Evolutionary conservation across 2,113 vertebrate genomes (phyloP), one percentile per base, ranked within the genome.

Genomic region (Tetrao urogallus): DNA sequence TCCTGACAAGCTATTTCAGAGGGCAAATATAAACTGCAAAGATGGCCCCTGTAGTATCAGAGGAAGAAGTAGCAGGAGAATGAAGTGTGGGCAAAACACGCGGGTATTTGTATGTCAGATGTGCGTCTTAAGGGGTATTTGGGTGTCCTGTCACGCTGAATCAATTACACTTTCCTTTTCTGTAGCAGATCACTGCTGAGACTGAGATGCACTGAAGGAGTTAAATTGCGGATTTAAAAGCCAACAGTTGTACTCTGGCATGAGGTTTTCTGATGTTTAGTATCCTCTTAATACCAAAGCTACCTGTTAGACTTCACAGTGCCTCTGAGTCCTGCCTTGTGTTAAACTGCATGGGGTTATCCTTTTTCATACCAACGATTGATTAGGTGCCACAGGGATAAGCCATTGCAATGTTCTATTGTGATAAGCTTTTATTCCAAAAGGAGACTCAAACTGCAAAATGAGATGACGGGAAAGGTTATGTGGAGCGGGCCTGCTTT

Each of bases 371-470:
- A 64, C 3, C 5, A 40, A 40, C 2, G 40, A 10, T 69, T 73
- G 76, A 3, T 43, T 14, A 32, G 16, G 25, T 64, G 9, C 14
- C 80, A 28, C 17, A 32, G 43, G 61, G 40, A 14, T 21, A 61
- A 43, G 20, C 52, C 27, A 15, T 28, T 54, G 48, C 13, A 25
- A 4, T 50, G 48, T 25, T 24, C 13, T 50, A 8, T 25, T 50
- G 25, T 25, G 25, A 50, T 25, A 50, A 25, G 22, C 20, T 64
- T 11, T 60, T 60, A 19, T 61, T 81, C 28, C 34, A 47, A 74
- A 52, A 25, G 14, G 30, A 9, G 0, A 1, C 14, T 73, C 1
- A 28, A 38, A 36, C 12, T 34, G 8, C n/a, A 13, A 63, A 38
- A 28, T 11, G 8, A 25, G 11, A 8, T 72, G 47, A 24, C 34